A percentile compares a stretch with the other conserved stretches of the same genome.
Conservation (phyloP, 2,888 invertebrate genomes). For the Acleris cristana region DNA sequence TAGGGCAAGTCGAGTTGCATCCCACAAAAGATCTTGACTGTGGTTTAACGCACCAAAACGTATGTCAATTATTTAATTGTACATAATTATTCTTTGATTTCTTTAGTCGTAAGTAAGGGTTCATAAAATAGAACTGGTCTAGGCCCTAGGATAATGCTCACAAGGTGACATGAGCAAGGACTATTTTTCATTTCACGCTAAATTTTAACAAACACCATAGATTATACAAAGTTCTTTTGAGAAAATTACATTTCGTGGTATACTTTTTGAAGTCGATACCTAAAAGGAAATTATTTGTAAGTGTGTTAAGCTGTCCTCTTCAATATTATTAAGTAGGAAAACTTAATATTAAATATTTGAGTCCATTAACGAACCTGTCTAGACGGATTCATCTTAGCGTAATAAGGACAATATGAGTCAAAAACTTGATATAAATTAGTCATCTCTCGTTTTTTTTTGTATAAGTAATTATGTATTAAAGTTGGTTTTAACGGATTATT, state of each 20-base stretch:
- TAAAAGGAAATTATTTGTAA: not conserved
- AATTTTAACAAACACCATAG: too few species aligned
- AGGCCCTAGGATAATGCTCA: too few species aligned
- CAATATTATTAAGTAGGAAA: slow-evolving; percentile 16
- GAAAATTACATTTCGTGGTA: not conserved
- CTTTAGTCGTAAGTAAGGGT: too few species aligned
- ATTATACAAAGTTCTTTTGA: too few species aligned
- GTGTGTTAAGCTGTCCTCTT: not conserved
- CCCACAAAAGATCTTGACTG: too few species aligned
- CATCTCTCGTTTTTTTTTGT: not conserved
- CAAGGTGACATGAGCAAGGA: too few species aligned
- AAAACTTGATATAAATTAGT: slow-evolving; percentile 3
- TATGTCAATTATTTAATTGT: too few species aligned
- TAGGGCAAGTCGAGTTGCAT: not conserved
- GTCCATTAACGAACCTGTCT: slow-evolving; percentile 22
- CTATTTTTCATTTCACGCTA: too few species aligned
- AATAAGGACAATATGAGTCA: slow-evolving; percentile 19
- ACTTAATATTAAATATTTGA: slow-evolving; percentile 12
- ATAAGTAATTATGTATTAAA: slow-evolving; percentile 29
- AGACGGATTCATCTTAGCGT: slow-evolving; percentile 15
- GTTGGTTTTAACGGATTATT: slow-evolving; percentile 18
- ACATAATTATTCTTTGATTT: too few species aligned
- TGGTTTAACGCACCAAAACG: too few species aligned
- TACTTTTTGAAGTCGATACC: not conserved
- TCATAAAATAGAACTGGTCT: too few species aligned